These are phyloP conservation scores for Diplogasteroides magnus DNA, from an alignment of 1,140 invertebrate genomes.

Conservation along the genomic window DNA sequence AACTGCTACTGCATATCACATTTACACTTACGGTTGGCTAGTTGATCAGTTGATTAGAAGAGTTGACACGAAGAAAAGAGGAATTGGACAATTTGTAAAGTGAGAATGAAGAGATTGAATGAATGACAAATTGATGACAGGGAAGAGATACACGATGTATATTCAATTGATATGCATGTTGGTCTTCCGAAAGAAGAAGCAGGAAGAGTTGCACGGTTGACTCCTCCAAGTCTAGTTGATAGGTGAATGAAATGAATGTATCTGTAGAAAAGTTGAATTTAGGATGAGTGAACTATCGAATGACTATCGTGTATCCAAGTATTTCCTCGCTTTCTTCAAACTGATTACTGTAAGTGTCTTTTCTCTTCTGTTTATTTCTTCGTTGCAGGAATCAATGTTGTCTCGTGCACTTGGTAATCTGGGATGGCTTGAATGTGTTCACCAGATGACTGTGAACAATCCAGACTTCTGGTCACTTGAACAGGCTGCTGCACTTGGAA, in stretches of 20 bases:
- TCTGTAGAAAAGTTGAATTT: neutral
- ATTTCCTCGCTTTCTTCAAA: slow-evolving; percentile 22
- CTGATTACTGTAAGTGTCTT: slow-evolving; percentile 19
- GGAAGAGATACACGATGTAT: slow-evolving; percentile 7
- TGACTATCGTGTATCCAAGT: slow-evolving; percentile 35
- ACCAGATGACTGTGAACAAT: slow-evolving; percentile 42
- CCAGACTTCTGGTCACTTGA: slow-evolving; percentile 36
- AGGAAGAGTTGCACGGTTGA: slow-evolving; percentile 39
- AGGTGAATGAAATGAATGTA: neutral
- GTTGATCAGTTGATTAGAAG: slow-evolving; percentile 45
- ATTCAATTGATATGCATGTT: slow-evolving; percentile 35
- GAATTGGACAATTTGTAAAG: slow-evolving; percentile 42
- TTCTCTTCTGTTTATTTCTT: slow-evolving; percentile 5
- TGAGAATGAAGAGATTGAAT: slow-evolving; percentile 37
- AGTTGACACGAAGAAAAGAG: slow-evolving; percentile 34
- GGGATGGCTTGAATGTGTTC: slow-evolving; percentile 37
- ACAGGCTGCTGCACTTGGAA: slow-evolving; percentile 47
- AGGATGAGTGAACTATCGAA: slow-evolving; percentile 30
- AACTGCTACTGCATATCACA: slow-evolving; percentile 18
- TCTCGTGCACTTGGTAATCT: slow-evolving; percentile 35
- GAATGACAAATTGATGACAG: slow-evolving; percentile 14
- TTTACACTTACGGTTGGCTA: slow-evolving; percentile 44
- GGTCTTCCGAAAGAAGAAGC: slow-evolving; percentile 36
- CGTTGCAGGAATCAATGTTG: slow-evolving; percentile 26
- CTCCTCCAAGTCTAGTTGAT: slow-evolving; percentile 26